Evolutionary conservation across 2,888 invertebrate genomes (phyloP).

Genomic region (Pasiphila rectangulata): DNA sequence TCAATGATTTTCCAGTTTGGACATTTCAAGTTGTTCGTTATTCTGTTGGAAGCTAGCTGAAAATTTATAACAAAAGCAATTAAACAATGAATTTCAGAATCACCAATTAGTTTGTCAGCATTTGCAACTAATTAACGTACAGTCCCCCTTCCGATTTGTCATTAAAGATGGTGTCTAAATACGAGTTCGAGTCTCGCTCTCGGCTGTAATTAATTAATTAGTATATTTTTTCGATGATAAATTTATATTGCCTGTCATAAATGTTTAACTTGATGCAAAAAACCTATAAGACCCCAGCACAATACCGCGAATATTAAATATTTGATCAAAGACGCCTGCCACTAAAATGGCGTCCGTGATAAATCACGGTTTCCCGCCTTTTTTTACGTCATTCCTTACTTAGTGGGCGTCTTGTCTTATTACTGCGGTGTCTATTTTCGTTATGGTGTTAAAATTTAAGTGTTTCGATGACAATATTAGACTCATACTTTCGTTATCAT

Average conservation of each 20-base stretch:
- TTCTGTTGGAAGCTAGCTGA: conserved; percentile 15
- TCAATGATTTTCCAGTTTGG: neutral
- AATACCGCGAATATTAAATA: conserved; percentile 41
- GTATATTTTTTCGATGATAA: conserved; percentile 11
- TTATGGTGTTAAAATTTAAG: conserved; percentile 39
- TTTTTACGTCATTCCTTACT: conserved; percentile 49
- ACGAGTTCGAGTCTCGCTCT: no score
- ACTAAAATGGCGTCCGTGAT: conserved; percentile 49
- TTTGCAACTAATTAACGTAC: conserved; percentile 46
- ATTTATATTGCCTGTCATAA: neutral
- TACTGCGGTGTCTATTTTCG: conserved; percentile 52
- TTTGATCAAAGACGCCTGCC: conserved; percentile 43
- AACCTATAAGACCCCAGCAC: neutral
- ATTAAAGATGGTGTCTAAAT: conserved; percentile 36
- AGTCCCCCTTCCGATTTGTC: conserved; percentile 38
- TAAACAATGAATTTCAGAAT: conserved; percentile 35
- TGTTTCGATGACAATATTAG: conserved; percentile 43
- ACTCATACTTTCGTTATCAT: no score
- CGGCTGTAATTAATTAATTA: no score
- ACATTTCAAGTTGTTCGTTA: conserved; percentile 15
- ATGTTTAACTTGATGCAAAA: conserved; percentile 1
- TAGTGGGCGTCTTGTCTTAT: conserved; percentile 48
- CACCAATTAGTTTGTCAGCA: conserved; percentile 34
- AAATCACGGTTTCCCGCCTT: conserved; percentile 51
- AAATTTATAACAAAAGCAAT: conserved; percentile 31